These are phyloP conservation scores for Papilio protenor DNA, from an alignment of 2,888 invertebrate genomes.

Conservation along the genomic window DNA sequence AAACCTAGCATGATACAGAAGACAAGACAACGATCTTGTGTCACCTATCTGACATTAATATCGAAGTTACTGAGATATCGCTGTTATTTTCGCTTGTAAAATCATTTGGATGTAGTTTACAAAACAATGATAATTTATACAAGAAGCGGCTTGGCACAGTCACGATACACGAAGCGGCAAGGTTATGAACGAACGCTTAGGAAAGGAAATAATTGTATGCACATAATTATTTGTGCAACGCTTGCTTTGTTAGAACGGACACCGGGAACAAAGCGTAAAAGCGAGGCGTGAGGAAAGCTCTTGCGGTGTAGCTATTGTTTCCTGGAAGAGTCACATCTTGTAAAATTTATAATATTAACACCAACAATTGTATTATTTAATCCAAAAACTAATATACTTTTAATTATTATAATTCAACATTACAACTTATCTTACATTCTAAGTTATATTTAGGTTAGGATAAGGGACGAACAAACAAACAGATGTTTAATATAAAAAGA, in stretches of 20 bases:
- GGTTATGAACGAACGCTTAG: slow-evolving; percentile 64
- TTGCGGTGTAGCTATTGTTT: slow-evolving; percentile 47
- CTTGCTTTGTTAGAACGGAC: slow-evolving; percentile 73
- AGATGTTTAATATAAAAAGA: not conserved
- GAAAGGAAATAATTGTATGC: slow-evolving; percentile 81
- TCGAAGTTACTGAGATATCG: too few species aligned
- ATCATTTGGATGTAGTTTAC: slow-evolving; percentile 41
- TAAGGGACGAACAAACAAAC: not conserved
- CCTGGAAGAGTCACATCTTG: slow-evolving; percentile 35
- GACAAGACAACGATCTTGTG: slow-evolving; percentile 69
- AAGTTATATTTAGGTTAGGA: too few species aligned
- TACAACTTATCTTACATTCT: not conserved
- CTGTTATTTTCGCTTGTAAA: too few species aligned
- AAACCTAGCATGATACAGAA: slow-evolving; percentile 51
- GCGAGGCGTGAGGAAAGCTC: slow-evolving; percentile 57
- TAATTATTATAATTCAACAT: not conserved
- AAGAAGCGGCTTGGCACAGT: slow-evolving; percentile 26
- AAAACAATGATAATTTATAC: slow-evolving; percentile 47
- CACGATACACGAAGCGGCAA: slow-evolving; percentile 39
- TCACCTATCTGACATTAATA: not conserved
- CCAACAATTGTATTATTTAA: slow-evolving; percentile 13
- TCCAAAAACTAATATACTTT: not conserved
- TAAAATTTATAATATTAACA: slow-evolving; percentile 1
- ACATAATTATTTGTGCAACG: slow-evolving; percentile 82
- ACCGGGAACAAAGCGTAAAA: slow-evolving; percentile 67